Evolutionary conservation across 2,888 invertebrate genomes (phyloP), one percentile per base, ranked within the genome.

Genomic region (Melolontha melolontha): DNA sequence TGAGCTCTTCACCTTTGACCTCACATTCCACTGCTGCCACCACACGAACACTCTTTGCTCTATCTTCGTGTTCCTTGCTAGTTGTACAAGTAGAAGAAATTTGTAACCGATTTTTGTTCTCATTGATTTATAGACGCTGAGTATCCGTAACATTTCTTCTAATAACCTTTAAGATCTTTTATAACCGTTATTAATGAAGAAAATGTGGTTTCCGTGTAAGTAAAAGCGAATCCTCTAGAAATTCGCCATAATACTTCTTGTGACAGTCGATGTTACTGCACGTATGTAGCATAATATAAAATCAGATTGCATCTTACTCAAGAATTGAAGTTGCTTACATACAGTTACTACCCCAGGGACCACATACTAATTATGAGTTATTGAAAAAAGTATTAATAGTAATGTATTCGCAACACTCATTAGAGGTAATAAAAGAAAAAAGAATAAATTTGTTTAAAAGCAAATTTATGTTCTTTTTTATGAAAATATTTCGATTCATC

Each of bases 1-100:
- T 77, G 80, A 80, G 75, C 79, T 79, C 79, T 73, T 76, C 82
- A 83, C 82, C 83, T 83, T 78, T 82, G 82, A 82, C 82, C 82
- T 78, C 78, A 75, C 81, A 80, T 80, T 79, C 81, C 81, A 74
- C 76, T 78, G 79, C 79, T 81, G 81, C 82, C 82, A 81, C 81
- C 80, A 75, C 79, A 80, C 80, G 79, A 80, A 78, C 74, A 70
- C 71, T 73, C 72, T 69, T 67, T 66, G 73, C 72, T 72, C 71
- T 68, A 70, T 68, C 68, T 69, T 68, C 68, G 57, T 68, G 67
- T 69, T 64, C 68, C 66, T 69, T 49, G 55, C 70, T 66, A 68
- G 70, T 68, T 67, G 71, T 74, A 72, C 69, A 73, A 72, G 72
- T 73, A 52, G 41, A 67, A 59, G 64, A 71, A 68, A 72, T 72